phyloP scores from a whole-genome alignment of 2,113 vertebrate genomes.

The Anarhynchus alexandrinus region DNA sequence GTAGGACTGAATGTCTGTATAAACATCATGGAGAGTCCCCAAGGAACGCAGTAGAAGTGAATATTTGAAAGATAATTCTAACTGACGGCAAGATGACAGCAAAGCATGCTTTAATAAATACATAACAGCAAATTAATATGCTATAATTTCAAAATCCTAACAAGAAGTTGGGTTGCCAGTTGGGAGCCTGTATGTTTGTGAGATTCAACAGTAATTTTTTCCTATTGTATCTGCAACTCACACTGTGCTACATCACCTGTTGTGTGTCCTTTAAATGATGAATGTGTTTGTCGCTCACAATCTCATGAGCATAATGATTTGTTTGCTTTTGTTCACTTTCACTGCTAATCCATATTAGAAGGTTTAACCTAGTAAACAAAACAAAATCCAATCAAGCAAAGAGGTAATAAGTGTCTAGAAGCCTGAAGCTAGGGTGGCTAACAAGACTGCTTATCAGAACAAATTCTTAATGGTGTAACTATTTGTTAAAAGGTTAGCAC shows the following conservation, averaged over 20 bases:
- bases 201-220: background rate
- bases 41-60: background rate
- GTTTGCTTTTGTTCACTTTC: constrained; percentile 3
- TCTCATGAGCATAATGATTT: background rate
- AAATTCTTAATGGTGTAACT: background rate
- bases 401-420: background rate
- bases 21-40: background rate
- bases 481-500: background rate
- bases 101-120: background rate
- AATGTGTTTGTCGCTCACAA: constrained; percentile 1
- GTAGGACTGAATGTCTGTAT: background rate
- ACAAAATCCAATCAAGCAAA: background rate
- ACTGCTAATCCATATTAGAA: constrained; percentile 10
- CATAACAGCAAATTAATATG: background rate
- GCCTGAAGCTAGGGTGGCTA: background rate
- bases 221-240: background rate
- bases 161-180: background rate
- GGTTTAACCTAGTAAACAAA: constrained; percentile 16
- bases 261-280: constrained; percentile 35
- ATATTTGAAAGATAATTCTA: background rate
- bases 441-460: background rate
- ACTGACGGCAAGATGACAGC: background rate
- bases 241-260: background rate
- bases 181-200: background rate
- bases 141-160: background rate